phyloP scores from a whole-genome alignment of 2,797 vertebrate species.

The Lagorchestes hirsutus region DNA sequence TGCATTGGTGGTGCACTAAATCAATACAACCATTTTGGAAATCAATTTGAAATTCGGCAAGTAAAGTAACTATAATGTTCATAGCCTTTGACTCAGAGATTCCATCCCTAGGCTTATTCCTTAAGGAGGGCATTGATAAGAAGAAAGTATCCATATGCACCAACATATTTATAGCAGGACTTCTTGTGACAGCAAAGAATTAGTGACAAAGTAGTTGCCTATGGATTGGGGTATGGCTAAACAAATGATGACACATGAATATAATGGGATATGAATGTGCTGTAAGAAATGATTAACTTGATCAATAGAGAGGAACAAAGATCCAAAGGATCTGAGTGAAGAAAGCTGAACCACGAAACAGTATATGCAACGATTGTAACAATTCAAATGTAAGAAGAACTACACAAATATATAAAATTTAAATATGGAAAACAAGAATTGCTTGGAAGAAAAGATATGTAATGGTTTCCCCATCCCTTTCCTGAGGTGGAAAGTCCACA shows the following conservation, averaged over 20 bases:
- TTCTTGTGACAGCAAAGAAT: background rate
- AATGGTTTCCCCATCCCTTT: background rate
- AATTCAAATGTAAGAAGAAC: background rate
- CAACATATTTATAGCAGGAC: background rate
- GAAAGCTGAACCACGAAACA: background rate
- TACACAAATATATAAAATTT: background rate
- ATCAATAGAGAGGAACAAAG: background rate
- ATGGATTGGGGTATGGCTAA: background rate
- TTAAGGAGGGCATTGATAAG: background rate
- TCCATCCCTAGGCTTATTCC: background rate
- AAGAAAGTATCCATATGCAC: background rate
- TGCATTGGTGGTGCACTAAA: background rate
- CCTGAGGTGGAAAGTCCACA: background rate
- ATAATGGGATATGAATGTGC: background rate
- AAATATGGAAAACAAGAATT: background rate
- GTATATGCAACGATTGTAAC: background rate
- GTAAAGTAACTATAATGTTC: background rate
- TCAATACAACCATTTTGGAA: background rate
- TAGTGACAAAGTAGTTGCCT: background rate
- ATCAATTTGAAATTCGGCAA: background rate
- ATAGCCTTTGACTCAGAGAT: background rate
- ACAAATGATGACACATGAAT: background rate
- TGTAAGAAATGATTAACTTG: background rate
- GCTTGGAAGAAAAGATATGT: background rate
- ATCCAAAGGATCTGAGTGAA: background rate